A percentile compares a stretch with the other conserved stretches of the same genome.
Evolutionary conservation across 2,113 vertebrate species (phyloP).

Genomic region (Seriola aureovittata): DNA sequence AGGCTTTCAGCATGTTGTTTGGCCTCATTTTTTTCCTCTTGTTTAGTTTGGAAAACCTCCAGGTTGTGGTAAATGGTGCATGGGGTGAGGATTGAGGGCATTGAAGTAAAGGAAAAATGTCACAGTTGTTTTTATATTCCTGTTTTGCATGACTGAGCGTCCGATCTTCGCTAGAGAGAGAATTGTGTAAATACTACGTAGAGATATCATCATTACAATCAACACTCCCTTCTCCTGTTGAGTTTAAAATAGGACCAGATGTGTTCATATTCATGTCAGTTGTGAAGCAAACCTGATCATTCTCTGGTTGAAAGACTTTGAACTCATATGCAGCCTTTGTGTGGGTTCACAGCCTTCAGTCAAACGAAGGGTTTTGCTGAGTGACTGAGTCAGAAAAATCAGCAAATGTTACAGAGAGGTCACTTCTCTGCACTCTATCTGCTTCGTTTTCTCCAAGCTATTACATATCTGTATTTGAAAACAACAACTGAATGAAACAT

Average conservation of each 20-base stretch:
- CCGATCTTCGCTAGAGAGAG: slow-evolving; percentile 32
- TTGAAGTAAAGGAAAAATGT: slow-evolving; percentile 52
- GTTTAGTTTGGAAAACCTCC: slow-evolving; percentile 67
- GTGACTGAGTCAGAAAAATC: slow-evolving; percentile 49
- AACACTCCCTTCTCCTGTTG: slow-evolving; percentile 55
- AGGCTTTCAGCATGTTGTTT: slow-evolving; percentile 40
- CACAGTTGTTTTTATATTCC: slow-evolving; percentile 59
- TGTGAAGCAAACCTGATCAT: slow-evolving; percentile 64
- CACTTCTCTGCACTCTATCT: slow-evolving; percentile 13
- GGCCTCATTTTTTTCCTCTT: slow-evolving; percentile 35
- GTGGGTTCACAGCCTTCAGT: slow-evolving; percentile 52
- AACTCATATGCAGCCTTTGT: slow-evolving; percentile 49
- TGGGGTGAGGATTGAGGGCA: slow-evolving; percentile 51
- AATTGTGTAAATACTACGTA: slow-evolving; percentile 55
- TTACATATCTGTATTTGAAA: slow-evolving; percentile 4
- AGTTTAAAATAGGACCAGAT: slow-evolving; percentile 73
- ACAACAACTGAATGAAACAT: background rate
- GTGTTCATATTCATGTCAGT: slow-evolving; percentile 57
- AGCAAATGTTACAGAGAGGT: slow-evolving; percentile 41
- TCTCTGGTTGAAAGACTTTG: slow-evolving; percentile 55
- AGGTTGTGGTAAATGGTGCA: slow-evolving; percentile 53
- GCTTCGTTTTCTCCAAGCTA: background rate
- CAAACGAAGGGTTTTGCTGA: slow-evolving; percentile 53
- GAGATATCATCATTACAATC: slow-evolving; percentile 66
- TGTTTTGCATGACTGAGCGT: slow-evolving; percentile 58